Percentiles rank a stretch among this genome's conserved stretches.
phyloP scores from a whole-genome alignment of 1,140 invertebrate species.

The Zaprionus lachaisei region DNA sequence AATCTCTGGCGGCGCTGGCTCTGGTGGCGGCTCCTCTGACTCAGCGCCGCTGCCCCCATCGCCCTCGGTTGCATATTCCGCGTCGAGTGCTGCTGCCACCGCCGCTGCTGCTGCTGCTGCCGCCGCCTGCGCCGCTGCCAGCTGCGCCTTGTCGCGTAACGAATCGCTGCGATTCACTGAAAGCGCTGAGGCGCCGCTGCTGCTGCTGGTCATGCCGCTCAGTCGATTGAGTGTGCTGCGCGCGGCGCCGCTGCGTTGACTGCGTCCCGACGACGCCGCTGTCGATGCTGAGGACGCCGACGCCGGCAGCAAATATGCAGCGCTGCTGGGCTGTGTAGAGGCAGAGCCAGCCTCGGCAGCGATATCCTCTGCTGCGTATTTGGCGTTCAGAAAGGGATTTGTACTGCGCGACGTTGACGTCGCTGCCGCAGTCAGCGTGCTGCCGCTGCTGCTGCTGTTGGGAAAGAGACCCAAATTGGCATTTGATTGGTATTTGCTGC shows the following conservation, averaged over 20 bases:
- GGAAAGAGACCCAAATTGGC: constrained; percentile 72
- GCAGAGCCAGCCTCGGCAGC: background rate
- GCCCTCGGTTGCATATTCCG: background rate
- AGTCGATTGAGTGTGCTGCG: constrained; percentile 73
- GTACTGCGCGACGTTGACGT: constrained; percentile 63
- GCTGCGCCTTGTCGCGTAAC: constrained; percentile 43
- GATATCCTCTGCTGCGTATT: constrained; percentile 61
- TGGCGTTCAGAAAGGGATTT: constrained; percentile 78
- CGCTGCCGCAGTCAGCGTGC: constrained; percentile 49
- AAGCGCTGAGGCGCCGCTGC: constrained; percentile 85
- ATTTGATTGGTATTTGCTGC: constrained; percentile 72
- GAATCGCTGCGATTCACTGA: constrained; percentile 63
- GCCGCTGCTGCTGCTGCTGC: constrained; percentile 34
- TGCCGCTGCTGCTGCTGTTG: constrained; percentile 65
- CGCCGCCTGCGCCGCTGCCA: constrained; percentile 44
- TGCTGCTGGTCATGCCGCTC: constrained; percentile 86
- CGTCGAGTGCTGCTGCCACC: constrained; percentile 22
- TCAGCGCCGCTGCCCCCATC: constrained; percentile 41
- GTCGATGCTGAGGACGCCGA: constrained; percentile 67
- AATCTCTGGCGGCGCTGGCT: constrained; percentile 89
- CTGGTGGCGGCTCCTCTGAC: constrained; percentile 87
- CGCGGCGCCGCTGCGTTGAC: constrained; percentile 46
- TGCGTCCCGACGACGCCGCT: constrained; percentile 46
- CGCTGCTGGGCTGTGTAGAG: constrained; percentile 17
- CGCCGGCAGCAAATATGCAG: constrained; percentile 51